These are phyloP conservation scores for Trichonephila inaurata DNA, from an alignment of 1,140 invertebrate genomes.

Conservation along the genomic window DNA sequence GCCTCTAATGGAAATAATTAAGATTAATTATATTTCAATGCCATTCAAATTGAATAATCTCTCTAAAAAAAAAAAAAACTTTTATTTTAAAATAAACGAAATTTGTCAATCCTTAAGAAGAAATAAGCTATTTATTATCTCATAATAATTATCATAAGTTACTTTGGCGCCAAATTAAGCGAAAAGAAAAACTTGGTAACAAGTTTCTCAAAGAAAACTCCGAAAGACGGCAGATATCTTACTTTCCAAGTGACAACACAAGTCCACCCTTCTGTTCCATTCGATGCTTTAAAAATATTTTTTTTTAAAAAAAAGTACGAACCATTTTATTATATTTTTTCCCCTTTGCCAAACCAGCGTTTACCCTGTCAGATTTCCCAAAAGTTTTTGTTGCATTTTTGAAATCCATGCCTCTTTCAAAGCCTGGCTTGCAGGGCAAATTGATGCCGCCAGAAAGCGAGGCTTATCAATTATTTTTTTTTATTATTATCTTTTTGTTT, in stretches of 20 bases:
- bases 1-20: background rate
- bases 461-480: conserved; percentile 68
- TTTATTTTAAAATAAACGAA: background rate
- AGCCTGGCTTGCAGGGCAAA: conserved; percentile 1
- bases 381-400: conserved; percentile 46
- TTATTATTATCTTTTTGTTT: conserved; percentile 12
- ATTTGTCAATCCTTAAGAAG: background rate
- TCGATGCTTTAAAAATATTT: background rate
- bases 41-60: background rate
- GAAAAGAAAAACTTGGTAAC: conserved; percentile 5
- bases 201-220: background rate
- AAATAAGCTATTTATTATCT: background rate
- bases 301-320: background rate
- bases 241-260: background rate
- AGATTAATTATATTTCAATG: background rate
- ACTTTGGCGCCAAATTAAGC: background rate
- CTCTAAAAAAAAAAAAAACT: background rate
- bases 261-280: background rate
- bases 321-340: conserved; percentile 14
- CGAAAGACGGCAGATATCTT: background rate
- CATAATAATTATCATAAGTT: background rate
- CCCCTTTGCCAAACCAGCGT: background rate
- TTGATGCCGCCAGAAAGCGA: conserved; percentile 33
- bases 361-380: conserved; percentile 60
- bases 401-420: conserved; percentile 38